Conservation (phyloP, 2,888 invertebrate genomes). For the Lypha dubia region DNA sequence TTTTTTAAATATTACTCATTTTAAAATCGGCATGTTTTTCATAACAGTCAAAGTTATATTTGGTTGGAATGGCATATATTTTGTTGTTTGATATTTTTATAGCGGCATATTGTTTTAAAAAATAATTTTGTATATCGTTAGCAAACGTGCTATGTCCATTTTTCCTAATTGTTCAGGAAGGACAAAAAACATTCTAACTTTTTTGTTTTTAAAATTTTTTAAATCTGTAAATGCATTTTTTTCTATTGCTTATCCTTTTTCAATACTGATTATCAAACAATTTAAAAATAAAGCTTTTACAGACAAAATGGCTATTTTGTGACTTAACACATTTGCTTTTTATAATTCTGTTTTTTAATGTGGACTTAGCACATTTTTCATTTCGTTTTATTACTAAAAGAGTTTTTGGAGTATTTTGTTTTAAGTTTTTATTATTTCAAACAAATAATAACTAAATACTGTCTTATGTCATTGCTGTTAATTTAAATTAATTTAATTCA, state of each 20-base stretch:
- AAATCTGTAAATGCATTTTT: conserved; percentile 24
- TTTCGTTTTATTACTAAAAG: conserved; percentile 22
- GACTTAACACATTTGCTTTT: conserved; percentile 30
- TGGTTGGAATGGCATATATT: no score
- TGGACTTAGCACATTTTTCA: conserved; percentile 1
- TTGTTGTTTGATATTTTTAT: no score
- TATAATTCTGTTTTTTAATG: conserved; percentile 34
- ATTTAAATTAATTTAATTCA: conserved; percentile 45
- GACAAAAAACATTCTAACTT: neutral
- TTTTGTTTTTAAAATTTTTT: conserved; percentile 18
- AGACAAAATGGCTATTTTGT: neutral
- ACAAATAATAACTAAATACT: conserved; percentile 52
- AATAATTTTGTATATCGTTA: no score
- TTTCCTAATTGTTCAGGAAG: neutral
- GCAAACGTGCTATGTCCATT: conserved; percentile 47
- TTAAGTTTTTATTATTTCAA: conserved; percentile 37
- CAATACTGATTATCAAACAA: conserved; percentile 12
- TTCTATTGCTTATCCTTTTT: neutral
- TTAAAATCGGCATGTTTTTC: no score
- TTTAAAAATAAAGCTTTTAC: conserved; percentile 15
- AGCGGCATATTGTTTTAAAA: no score
- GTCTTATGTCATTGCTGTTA: conserved; percentile 56
- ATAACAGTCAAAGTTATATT: no score
- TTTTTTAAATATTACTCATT: no score
- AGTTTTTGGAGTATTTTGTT: no score